phyloP scores from a whole-genome alignment of 2,113 vertebrate genomes.

The Hiodon alosoides region DNA sequence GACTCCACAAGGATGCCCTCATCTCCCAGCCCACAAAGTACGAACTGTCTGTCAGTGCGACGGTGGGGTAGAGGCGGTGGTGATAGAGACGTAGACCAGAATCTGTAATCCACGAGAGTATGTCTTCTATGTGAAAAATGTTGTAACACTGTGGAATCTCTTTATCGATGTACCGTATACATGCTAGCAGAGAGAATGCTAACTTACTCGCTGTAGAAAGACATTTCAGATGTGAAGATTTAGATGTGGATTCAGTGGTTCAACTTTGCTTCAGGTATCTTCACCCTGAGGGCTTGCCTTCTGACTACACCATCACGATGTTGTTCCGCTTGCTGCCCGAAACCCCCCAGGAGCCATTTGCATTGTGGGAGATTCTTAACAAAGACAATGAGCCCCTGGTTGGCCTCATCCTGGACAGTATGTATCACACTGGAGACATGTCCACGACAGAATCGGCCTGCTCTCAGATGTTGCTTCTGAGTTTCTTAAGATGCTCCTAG shows the following conservation, averaged over 20 bases:
- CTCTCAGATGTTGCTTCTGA: too few species aligned
- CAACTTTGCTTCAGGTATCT: constrained; percentile 62
- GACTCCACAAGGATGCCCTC: constrained; percentile 77
- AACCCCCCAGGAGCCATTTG: constrained; percentile 88
- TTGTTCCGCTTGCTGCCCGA: constrained; percentile 86
- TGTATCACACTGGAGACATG: constrained; percentile 42
- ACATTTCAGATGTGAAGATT: background rate
- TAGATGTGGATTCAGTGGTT: background rate
- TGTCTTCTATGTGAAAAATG: too few species aligned
- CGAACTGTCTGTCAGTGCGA: background rate
- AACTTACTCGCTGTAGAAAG: background rate
- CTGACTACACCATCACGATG: constrained; percentile 88
- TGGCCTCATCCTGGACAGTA: constrained; percentile 94
- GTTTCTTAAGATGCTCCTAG: too few species aligned
- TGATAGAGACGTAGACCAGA: background rate
- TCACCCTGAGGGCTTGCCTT: constrained; percentile 90
- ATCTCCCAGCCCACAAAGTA: constrained; percentile 92
- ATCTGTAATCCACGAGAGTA: background rate
- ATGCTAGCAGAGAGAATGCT: too few species aligned
- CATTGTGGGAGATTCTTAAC: constrained; percentile 94
- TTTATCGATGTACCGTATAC: too few species aligned
- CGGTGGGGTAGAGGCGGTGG: too few species aligned
- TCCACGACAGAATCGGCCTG: too few species aligned
- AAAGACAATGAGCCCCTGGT: constrained; percentile 79
- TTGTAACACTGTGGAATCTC: too few species aligned